Base-by-base conservation (phyloP, 2,113 vertebrate genomes). In the Ceuthmochares aereus region DNA sequence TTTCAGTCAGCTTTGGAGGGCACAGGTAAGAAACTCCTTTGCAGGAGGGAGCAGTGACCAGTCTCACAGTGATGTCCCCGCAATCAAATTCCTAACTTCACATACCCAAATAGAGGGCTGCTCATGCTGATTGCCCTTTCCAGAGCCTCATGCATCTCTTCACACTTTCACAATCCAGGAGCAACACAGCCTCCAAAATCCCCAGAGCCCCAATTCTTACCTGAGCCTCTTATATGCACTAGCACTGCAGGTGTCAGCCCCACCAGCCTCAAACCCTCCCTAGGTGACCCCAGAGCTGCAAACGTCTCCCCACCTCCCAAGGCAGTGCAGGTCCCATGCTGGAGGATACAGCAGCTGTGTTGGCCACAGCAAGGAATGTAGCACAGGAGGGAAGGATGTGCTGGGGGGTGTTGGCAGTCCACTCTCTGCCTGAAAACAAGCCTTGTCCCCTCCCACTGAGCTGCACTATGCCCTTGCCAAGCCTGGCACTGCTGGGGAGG, bases 161-260 rank as follows among this genome's bases (percentile, higher is more conserved):
- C 5, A 1, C 7, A 4, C 19, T 6, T 8, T 10, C 42, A 5
- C n/a, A 60, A 15, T 14, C 16, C 0, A 1, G 10, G 7, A 29
- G 55, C 30, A 54, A 54, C 2, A 10, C 45, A 89, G 47, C 22
- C 14, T 82, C 26, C 43, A 42, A 59, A 69, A 72, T 16, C 56
- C 82, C 51, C 56, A 40, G 42, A 78, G 42, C n/a, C n/a, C 26
- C 30, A 63, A 19, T 22, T 60, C 37, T 14, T 19, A 4, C 0
- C 0, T 4, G 8, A 68, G 22, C 17, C 37, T 70, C 43, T 84
- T 36, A 40, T 30, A 6, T 1, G 13, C 25, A 43, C 5, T 32
- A 55, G n/a, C 4, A 19, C 27, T 6, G 4, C 34, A 76, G 80
- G 15, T 34, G 16, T 66, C 29, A 55, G 37, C 26, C 25, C 51